These are phyloP conservation scores for Opisthograptis luteolata DNA, from an alignment of 2,888 invertebrate species.

Conservation along the genomic window DNA sequence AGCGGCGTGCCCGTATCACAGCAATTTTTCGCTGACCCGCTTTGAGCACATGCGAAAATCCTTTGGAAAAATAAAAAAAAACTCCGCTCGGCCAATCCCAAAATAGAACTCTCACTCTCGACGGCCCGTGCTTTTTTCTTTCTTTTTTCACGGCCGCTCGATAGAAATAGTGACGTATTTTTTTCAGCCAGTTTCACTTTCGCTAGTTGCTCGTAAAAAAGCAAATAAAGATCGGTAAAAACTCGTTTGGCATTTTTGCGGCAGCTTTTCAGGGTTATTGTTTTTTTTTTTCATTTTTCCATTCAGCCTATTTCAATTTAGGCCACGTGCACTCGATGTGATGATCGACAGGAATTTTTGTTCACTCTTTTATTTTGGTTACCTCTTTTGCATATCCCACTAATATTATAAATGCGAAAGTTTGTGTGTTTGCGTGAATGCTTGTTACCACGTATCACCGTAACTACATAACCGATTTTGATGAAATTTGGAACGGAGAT, in stretches of 20 bases:
- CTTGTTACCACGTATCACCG: no score
- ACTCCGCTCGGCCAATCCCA: slow-evolving; percentile 64
- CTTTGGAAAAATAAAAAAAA: slow-evolving; percentile 47
- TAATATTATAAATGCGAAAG: no score
- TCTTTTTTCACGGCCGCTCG: slow-evolving; percentile 66
- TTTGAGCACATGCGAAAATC: slow-evolving; percentile 33
- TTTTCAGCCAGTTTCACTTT: slow-evolving; percentile 76
- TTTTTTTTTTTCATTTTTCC: slow-evolving; percentile 56
- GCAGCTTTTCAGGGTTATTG: slow-evolving; percentile 68
- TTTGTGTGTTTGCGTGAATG: no score
- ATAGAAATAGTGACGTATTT: slow-evolving; percentile 82
- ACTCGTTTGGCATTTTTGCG: slow-evolving; percentile 66
- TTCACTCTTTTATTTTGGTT: slow-evolving; percentile 9
- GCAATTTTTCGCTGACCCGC: slow-evolving; percentile 26
- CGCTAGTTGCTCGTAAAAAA: slow-evolving; percentile 73
- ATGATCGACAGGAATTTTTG: slow-evolving; percentile 31
- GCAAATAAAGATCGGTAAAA: slow-evolving; percentile 80
- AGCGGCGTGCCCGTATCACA: slow-evolving; percentile 11
- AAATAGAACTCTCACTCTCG: slow-evolving; percentile 79
- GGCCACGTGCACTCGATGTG: slow-evolving; percentile 17
- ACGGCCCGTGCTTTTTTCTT: slow-evolving; percentile 53
- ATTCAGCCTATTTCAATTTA: slow-evolving; percentile 38
- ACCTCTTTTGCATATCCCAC: not conserved
- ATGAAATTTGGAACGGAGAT: no score
- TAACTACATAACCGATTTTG: no score